Base-by-base conservation (phyloP, 2,888 invertebrate genomes). In the Aleiodes testaceus region DNA sequence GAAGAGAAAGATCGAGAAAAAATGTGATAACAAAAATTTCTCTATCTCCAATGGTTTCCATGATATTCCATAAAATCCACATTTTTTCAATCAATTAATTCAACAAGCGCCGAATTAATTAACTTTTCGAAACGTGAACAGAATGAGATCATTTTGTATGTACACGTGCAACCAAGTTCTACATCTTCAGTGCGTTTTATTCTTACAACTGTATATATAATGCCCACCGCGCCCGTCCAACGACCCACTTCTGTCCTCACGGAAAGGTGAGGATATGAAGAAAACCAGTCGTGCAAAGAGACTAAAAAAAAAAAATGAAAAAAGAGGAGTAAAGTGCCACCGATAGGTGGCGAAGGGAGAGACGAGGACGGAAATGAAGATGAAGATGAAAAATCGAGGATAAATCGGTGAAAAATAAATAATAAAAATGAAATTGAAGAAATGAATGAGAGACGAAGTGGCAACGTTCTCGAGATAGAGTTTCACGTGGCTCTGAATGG, bases 181-280 rank as follows among this genome's bases (percentile, higher is more conserved):
- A 36, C 36, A 53, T 44, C 66, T 16, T 67, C 50, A 65, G 14
- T 49, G 5, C 36, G 42, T 47, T 18, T 2, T 47, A 36, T 55
- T 26, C 45, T 30, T 55, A 55, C 55, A 12, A 30, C 55, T 26
- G 79, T 59, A 20, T n/a, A 49, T 30, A 42, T 47, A 26, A 79
- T 76, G 79, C 81, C 82, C 82, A 83, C 84, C 84, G 83, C 83
- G 79, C 83, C 81, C 80, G 79, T 80, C 79, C 75, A 80, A 77
- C 83, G 84, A 84, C 84, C 85, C 82, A 85, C 84, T 84, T 85
- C 77, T 80, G 76, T 78, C 78, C 72, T 45, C 47, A 22, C 36
- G 12, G 26, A 64, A 50, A 59, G 55, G 36, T 66, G 63, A 67
- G 18, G 53, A 49, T 22, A 65, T 52, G 36, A 20, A 61, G 64